Conservation (phyloP, 2,113 vertebrate species). For the Ammodramus savannarum region DNA sequence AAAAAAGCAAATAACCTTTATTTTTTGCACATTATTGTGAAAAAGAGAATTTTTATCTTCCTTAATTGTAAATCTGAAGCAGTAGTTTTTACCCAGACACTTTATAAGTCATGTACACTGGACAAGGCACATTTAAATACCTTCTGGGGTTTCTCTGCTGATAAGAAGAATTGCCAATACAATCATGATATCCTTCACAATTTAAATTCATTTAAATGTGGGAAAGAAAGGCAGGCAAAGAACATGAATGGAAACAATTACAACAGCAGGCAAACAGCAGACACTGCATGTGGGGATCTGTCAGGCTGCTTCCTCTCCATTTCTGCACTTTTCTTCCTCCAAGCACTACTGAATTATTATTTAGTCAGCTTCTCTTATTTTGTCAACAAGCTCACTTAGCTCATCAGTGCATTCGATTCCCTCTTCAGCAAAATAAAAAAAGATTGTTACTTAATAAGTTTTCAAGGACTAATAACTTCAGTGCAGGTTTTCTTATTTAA, state of each 20-base stretch:
- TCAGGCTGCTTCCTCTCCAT: not conserved
- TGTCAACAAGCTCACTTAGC: not conserved
- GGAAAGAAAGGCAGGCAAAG: not conserved
- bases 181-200: not conserved
- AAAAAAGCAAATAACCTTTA: not conserved
- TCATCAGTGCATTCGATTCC: not conserved
- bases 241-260: not conserved
- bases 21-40: not conserved
- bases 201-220: not conserved
- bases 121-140: not conserved
- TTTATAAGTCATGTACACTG: not conserved
- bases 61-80: not conserved
- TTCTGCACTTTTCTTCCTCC: not conserved
- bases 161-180: not conserved
- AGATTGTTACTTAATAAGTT: not conserved
- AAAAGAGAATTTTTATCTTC: not conserved
- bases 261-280: not conserved
- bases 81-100: not conserved
- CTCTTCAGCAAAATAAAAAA: not conserved
- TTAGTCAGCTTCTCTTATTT: not conserved
- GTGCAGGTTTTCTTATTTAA: not conserved
- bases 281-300: not conserved
- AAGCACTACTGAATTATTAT: not conserved
- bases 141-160: not conserved
- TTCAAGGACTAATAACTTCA: conserved; percentile 10